phyloP scores from a whole-genome alignment of 2,888 invertebrate species.

The Thyatira batis region DNA sequence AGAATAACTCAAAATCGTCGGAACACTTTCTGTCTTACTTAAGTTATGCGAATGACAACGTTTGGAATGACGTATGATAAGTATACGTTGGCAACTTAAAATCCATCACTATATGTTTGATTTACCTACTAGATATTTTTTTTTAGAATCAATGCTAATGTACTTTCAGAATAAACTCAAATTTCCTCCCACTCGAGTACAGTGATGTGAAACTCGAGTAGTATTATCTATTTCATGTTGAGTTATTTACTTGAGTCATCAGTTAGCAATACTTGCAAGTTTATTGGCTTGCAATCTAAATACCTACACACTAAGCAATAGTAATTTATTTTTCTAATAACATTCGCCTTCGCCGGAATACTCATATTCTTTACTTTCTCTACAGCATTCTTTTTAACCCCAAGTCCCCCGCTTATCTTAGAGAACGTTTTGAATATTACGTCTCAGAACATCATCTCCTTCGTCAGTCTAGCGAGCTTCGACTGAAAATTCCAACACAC shows the following conservation, averaged over 20 bases:
- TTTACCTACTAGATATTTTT: not conserved
- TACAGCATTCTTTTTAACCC: too few relatives aligned
- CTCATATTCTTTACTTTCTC: too few relatives aligned
- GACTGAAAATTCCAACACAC: too few relatives aligned
- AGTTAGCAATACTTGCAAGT: too few relatives aligned
- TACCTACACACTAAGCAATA: not conserved
- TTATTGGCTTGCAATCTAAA: too few relatives aligned
- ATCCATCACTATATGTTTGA: not conserved
- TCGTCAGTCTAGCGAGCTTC: too few relatives aligned
- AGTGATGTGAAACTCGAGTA: not conserved
- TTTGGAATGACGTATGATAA: not conserved
- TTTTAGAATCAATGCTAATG: not conserved
- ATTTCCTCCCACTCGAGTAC: not conserved
- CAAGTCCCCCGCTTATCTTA: too few relatives aligned
- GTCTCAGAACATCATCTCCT: too few relatives aligned
- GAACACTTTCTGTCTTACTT: slow-evolving; percentile 2
- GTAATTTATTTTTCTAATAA: not conserved
- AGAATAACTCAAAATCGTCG: not conserved
- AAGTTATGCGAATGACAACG: slow-evolving; percentile 1
- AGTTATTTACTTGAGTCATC: not conserved
- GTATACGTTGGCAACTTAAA: not conserved
- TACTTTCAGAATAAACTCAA: not conserved
- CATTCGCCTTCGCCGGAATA: too few relatives aligned
- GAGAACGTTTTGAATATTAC: too few relatives aligned
- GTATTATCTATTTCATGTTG: not conserved